A percentile compares a stretch with the other conserved stretches of the same genome.
These are phyloP conservation scores for Lepidocyrtoides sp. DNA, from an alignment of 2,888 invertebrate genomes.

Conservation along the genomic window DNA sequence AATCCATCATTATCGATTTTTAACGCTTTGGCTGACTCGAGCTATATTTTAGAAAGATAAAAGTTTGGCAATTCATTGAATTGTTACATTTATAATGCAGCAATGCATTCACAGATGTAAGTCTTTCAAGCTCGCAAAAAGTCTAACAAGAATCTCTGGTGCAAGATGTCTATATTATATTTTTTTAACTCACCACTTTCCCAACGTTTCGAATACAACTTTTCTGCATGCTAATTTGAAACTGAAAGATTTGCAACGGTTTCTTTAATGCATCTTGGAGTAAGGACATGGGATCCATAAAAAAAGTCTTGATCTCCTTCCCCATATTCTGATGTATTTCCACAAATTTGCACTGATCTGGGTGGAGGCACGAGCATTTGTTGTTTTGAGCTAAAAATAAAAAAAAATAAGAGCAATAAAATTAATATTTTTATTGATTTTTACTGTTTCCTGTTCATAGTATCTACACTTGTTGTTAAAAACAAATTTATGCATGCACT, in stretches of 20 bases:
- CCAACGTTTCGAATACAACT: not conserved
- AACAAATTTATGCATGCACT: not conserved
- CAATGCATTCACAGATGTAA: not conserved
- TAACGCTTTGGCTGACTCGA: not conserved
- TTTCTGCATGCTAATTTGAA: constrained; percentile 53
- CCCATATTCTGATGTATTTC: constrained; percentile 42
- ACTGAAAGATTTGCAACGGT: constrained; percentile 45
- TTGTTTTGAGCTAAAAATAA: not conserved
- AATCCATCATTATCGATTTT: constrained; percentile 6
- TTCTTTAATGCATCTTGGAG: constrained; percentile 51
- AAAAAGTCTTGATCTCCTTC: constrained; percentile 44
- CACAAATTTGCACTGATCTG: constrained; percentile 34
- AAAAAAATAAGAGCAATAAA: not conserved
- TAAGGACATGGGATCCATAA: constrained; percentile 45
- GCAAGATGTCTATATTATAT: too few relatives aligned
- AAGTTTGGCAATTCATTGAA: too few relatives aligned
- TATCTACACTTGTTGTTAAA: not conserved
- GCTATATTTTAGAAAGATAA: too few relatives aligned
- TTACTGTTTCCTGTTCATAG: too few relatives aligned
- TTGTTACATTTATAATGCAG: not conserved
- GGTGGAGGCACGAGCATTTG: constrained; percentile 47
- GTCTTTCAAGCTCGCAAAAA: too few relatives aligned
- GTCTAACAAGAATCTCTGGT: too few relatives aligned
- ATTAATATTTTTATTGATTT: too few relatives aligned
- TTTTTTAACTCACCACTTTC: constrained; percentile 35